phyloP scores from a whole-genome alignment of 2,113 vertebrate species.

The Uropsilus gracilis region DNA sequence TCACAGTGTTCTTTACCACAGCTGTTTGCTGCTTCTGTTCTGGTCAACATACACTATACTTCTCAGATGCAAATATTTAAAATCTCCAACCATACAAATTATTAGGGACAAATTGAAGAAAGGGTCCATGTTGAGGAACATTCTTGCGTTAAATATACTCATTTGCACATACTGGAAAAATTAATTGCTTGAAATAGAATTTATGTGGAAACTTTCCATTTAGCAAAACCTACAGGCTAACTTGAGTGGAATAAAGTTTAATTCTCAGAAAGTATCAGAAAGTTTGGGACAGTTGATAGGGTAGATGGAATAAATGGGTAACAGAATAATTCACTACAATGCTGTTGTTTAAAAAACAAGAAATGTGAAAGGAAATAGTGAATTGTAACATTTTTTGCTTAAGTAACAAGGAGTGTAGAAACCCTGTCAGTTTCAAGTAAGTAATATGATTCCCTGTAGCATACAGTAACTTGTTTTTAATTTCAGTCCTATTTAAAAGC shows the following conservation, averaged over 20 bases:
- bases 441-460: slow-evolving; percentile 13
- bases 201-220: slow-evolving; percentile 23
- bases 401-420: background rate
- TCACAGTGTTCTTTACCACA: background rate
- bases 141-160: background rate
- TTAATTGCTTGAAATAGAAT: background rate
- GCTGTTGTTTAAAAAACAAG: background rate
- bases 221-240: slow-evolving; percentile 7
- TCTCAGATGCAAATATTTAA: slow-evolving; percentile 50
- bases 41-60: background rate
- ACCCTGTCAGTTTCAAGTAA: background rate
- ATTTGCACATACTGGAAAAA: slow-evolving; percentile 18
- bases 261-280: slow-evolving; percentile 31
- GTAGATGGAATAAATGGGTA: background rate
- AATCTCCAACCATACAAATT: background rate
- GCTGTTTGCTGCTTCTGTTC: slow-evolving; percentile 42
- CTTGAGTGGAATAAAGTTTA: slow-evolving; percentile 44
- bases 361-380: slow-evolving; percentile 3
- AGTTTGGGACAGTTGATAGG: background rate
- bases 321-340: background rate
- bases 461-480: slow-evolving; percentile 10
- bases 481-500: slow-evolving; percentile 24
- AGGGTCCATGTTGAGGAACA: background rate
- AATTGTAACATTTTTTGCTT: slow-evolving; percentile 48
- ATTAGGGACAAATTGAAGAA: slow-evolving; percentile 26